These are phyloP conservation scores for Dynastes hyllus DNA, from an alignment of 2,888 invertebrate genomes.

Conservation along the genomic window DNA sequence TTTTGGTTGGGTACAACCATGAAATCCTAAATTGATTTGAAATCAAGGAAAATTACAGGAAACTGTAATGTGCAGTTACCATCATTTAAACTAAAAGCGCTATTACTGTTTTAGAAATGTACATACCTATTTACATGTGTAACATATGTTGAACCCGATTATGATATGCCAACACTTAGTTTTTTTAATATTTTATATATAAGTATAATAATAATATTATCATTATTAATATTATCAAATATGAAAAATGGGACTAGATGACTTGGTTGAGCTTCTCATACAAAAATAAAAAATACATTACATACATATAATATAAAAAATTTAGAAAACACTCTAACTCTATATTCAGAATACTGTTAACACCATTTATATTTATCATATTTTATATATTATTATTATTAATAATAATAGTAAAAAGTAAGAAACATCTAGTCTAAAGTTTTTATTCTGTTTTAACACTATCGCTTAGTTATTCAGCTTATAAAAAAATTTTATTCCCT, in stretches of 20 bases:
- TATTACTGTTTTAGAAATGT: no score
- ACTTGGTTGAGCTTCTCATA: conserved; percentile 71
- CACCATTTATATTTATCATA: conserved; percentile 62
- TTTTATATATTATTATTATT: conserved; percentile 31
- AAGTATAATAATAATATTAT: conserved; percentile 45
- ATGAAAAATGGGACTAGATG: conserved; percentile 68
- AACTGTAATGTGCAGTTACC: no score
- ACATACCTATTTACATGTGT: conserved; percentile 26
- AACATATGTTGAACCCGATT: conserved; percentile 63
- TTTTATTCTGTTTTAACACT: conserved; percentile 34
- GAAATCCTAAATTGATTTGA: not conserved
- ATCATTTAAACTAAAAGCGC: no score
- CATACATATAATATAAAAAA: conserved; percentile 69
- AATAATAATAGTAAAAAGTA: conserved; percentile 62
- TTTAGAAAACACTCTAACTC: conserved; percentile 69
- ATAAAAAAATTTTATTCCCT: conserved; percentile 64
- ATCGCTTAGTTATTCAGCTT: conserved; percentile 59
- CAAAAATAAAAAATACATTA: conserved; percentile 71
- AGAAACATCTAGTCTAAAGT: conserved; percentile 67
- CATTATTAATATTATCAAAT: conserved; percentile 50
- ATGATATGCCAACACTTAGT: conserved; percentile 70
- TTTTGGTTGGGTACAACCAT: conserved; percentile 54
- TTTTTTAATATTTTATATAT: conserved; percentile 47
- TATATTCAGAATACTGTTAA: conserved; percentile 72
- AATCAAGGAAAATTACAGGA: not conserved